Conservation (phyloP, 2,113 vertebrate species). For the Phylloscopus whistleri region DNA sequence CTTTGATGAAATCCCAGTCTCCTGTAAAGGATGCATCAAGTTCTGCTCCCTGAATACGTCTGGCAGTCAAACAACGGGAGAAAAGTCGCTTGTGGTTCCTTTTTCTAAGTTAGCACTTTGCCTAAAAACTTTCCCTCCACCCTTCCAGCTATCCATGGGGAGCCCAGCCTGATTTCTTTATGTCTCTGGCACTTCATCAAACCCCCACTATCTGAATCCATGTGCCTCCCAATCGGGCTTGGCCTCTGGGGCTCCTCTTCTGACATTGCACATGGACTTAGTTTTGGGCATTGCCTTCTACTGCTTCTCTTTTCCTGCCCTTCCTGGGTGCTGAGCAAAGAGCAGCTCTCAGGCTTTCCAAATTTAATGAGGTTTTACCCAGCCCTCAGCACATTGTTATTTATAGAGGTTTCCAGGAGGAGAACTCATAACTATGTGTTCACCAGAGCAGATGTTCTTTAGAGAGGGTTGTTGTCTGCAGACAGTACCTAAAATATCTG, state of each 20-base stretch:
- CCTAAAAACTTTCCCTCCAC: background rate
- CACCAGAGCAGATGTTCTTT: background rate
- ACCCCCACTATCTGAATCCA: background rate
- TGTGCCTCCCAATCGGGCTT: background rate
- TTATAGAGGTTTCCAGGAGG: constrained; percentile 21
- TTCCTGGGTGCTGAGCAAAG: background rate
- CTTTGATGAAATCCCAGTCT: constrained; percentile 31
- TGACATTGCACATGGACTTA: background rate
- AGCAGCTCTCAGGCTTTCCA: background rate
- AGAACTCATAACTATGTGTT: background rate
- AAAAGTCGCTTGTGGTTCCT: background rate
- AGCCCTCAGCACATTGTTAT: background rate
- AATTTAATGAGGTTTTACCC: background rate
- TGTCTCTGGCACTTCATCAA: background rate
- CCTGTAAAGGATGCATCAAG: background rate
- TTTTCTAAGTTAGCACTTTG: background rate
- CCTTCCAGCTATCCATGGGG: background rate
- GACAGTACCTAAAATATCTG: background rate
- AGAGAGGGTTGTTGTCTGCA: background rate
- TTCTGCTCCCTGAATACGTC: constrained; percentile 1
- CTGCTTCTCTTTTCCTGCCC: background rate
- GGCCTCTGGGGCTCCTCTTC: background rate
- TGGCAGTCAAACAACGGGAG: background rate
- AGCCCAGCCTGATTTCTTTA: background rate
- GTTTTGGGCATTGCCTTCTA: background rate